These are phyloP conservation scores for Casuarius casuarius DNA, from an alignment of 2,113 vertebrate genomes.

Conservation along the genomic window DNA sequence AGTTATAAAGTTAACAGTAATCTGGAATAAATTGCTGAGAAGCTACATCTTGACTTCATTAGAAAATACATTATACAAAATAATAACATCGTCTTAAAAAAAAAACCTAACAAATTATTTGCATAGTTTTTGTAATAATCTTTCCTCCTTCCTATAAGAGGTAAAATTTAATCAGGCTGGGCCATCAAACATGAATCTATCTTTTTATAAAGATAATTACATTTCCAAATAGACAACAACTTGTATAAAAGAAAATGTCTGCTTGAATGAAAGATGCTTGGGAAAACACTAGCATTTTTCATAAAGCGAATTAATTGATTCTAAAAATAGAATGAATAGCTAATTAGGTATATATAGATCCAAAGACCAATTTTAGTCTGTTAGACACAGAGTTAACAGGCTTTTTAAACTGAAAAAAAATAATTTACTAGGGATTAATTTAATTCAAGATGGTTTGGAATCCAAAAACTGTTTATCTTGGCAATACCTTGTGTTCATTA, in stretches of 20 bases:
- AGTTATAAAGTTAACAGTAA: background rate
- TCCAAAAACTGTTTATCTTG: background rate
- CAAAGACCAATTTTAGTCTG: background rate
- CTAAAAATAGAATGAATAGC: background rate
- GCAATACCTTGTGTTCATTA: background rate
- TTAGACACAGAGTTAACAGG: background rate
- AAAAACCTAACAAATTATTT: background rate
- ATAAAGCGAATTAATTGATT: background rate
- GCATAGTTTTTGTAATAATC: background rate
- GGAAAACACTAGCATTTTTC: background rate
- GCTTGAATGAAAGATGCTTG: background rate
- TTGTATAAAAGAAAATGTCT: background rate
- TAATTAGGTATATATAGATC: background rate
- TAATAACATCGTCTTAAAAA: background rate
- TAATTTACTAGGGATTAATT: background rate
- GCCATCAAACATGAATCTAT: background rate
- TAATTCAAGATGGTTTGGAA: background rate
- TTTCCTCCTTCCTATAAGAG: background rate
- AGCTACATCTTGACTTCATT: background rate
- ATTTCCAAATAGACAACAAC: background rate
- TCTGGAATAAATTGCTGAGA: background rate
- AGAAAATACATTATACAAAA: background rate
- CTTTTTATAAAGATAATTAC: background rate
- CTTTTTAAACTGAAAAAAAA: background rate
- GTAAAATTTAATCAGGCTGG: background rate